Base-by-base conservation (phyloP, 2,113 vertebrate genomes). In the Fregetta grallaria region DNA sequence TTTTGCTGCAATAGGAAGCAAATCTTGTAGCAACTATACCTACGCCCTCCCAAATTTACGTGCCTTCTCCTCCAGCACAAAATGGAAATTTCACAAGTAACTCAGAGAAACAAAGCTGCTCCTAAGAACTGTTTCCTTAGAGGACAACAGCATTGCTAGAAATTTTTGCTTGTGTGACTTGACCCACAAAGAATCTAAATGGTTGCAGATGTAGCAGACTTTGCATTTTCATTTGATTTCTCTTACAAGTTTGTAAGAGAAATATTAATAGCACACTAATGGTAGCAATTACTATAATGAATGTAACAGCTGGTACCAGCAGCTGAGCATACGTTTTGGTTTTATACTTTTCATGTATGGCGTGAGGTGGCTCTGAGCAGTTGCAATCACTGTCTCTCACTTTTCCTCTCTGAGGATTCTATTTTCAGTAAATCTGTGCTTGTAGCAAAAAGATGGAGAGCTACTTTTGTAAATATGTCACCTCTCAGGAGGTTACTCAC, bases 191-290 rank as follows among this genome's bases (percentile, higher is more conserved):
- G 74, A 87, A 52, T 27, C 8, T n/a, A 77, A 94, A 95, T 13
- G 50, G 45, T 15, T 96, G 55, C 95, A 94, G 86, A 88, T 73
- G 0, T 62, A 91, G 62, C 71, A 95, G 70, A 71, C 40, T 77
- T 92, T 86, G 71, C 66, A 59, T 91, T 94, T 92, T 81, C 75
- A 47, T 81, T 82, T 84, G 14, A 82, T 92, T 91, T 83, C 45
- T 92, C 71, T 61, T 62, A 71, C 5, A 15, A 78, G 63, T 92
- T 89, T 90, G 45, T 88, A 88, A 74, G 71, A 86, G 92, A 94
- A 97, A 95, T 97, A 97, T 97, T 97, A 97, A 97, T 91, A 97
- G 91, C 88, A 93, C 70, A 11, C 70, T 94, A 92, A 96, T 93
- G 83, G 86, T 50, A 94, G 92, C 94, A 95, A 96, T 97, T 96